These are phyloP conservation scores for Erebia aethiops DNA, from an alignment of 2,888 invertebrate species.

Conservation along the genomic window DNA sequence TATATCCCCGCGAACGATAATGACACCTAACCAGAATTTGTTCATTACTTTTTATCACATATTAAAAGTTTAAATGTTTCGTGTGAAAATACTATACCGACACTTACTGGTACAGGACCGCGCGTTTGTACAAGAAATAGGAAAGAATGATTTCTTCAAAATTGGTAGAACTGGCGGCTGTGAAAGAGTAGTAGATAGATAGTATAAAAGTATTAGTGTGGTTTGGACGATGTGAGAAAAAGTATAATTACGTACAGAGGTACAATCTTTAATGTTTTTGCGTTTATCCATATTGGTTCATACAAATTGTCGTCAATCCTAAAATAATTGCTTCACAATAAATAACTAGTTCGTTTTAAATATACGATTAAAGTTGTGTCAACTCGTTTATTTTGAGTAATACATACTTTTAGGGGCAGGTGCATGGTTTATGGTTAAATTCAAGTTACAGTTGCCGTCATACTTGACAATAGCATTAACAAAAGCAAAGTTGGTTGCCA, in stretches of 20 bases:
- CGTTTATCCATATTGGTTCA: conserved; percentile 1
- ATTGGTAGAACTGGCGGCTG: too few species aligned
- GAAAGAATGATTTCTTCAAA: too few species aligned
- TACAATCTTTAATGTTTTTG: background rate
- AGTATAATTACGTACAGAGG: background rate
- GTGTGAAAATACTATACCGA: conserved; percentile 40
- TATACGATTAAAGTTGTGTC: background rate
- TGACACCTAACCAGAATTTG: conserved; percentile 61
- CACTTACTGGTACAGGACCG: conserved; percentile 12
- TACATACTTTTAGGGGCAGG: conserved; percentile 10
- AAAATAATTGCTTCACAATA: conserved; percentile 6
- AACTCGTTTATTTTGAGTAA: conserved; percentile 27
- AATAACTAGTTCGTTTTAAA: conserved; percentile 4
- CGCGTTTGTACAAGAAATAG: conserved; percentile 5
- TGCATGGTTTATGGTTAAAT: too few species aligned
- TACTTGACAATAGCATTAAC: too few species aligned
- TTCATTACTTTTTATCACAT: conserved; percentile 74
- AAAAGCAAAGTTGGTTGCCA: too few species aligned
- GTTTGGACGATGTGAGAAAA: background rate
- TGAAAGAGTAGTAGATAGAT: too few species aligned
- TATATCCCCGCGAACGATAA: conserved; percentile 63
- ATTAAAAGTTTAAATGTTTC: conserved; percentile 61
- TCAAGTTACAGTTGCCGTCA: too few species aligned
- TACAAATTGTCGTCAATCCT: conserved; percentile 1
- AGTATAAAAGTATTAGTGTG: too few species aligned